Conservation (phyloP, 1,140 invertebrate genomes). For the Schmidtea mediterranea region DNA sequence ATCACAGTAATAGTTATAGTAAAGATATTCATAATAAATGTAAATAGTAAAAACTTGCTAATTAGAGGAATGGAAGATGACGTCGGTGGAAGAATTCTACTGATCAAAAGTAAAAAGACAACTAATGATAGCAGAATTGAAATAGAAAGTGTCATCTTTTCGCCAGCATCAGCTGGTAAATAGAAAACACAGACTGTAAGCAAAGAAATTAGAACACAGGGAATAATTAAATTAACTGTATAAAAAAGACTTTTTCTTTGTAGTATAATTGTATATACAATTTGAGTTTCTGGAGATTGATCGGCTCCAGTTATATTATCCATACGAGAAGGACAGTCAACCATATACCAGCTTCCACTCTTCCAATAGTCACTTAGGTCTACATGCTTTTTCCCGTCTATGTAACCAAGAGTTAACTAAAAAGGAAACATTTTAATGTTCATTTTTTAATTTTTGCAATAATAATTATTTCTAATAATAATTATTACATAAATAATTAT, state of each 20-base stretch:
- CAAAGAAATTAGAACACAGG: conserved; percentile 89
- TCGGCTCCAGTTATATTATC: conserved; percentile 6
- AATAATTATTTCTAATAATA: too few species aligned
- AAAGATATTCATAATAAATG: conserved; percentile 98
- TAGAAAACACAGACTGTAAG: conserved; percentile 93
- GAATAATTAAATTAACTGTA: conserved; percentile 90
- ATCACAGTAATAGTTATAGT: conserved; percentile 92
- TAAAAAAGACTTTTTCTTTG: conserved; percentile 90
- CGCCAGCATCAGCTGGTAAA: conserved; percentile 47
- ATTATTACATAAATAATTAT: too few species aligned
- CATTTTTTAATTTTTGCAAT: too few species aligned
- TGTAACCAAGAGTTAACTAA: too few species aligned
- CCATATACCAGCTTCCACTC: conserved; percentile 94
- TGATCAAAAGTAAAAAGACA: conserved; percentile 88
- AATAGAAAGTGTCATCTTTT: conserved; percentile 67
- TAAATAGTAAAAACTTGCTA: conserved; percentile 90
- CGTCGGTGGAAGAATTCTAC: conserved; percentile 86
- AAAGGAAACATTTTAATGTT: too few species aligned
- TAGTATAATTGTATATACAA: conserved; percentile 44
- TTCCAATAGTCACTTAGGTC: conserved; percentile 90
- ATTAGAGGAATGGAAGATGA: conserved; percentile 38
- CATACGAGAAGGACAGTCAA: conserved; percentile 49
- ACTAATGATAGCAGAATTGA: conserved; percentile 93
- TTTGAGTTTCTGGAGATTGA: conserved; percentile 7
- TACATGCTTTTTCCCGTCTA: too few species aligned